Base-by-base conservation (phyloP, 2,888 invertebrate genomes). In the Antheraea assamensis region DNA sequence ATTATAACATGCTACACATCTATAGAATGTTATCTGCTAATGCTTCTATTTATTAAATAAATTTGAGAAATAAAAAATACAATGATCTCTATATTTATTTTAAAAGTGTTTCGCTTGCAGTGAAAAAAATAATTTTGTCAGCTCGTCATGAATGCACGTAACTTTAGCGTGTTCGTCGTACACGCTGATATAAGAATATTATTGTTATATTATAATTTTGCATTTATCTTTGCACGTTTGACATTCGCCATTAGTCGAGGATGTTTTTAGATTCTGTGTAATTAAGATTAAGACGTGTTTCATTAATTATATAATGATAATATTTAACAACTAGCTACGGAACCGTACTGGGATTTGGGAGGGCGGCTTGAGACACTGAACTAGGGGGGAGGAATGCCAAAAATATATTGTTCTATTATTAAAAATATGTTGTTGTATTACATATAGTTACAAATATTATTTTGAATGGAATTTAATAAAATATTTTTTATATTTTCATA, bases 211-310 rank as follows among this genome's bases (percentile, higher is more conserved):
- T 80, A 77, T 68, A 19, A 21, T 78, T 42, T 42, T 75, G 75
- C 75, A 42, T 61, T 73, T 76, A 77, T 79, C 78, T 78, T 79
- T 71, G 55, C 70, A 52, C 64, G 76, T 66, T 58, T 74, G 77
- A 82, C 81, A 79, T 81, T 77, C 80, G 81, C 78, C 82, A 77
- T 72, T 72, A 27, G 66, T 78, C 76, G 73, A 76, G 76, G 73
- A 31, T 71, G 78, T 77, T 75, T 68, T 78, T 78, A 75, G 75
- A 78, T 75, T 78, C 73, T 74, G 72, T 73, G 71, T 73, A 79
- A 79, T 82, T 77, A 78, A 75, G 76, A 76, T 75, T 74, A 75
- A 47, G 75, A 76, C 77, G 76, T 76, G 77, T 82, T 78, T 77
- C 72, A 75, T 76, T 77, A 74, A 78, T 77, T 68, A 30, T 55